A percentile compares a stretch with the other conserved stretches of the same genome.
Evolutionary conservation across 2,888 invertebrate genomes (phyloP).

Genomic region (Erannis defoliaria): DNA sequence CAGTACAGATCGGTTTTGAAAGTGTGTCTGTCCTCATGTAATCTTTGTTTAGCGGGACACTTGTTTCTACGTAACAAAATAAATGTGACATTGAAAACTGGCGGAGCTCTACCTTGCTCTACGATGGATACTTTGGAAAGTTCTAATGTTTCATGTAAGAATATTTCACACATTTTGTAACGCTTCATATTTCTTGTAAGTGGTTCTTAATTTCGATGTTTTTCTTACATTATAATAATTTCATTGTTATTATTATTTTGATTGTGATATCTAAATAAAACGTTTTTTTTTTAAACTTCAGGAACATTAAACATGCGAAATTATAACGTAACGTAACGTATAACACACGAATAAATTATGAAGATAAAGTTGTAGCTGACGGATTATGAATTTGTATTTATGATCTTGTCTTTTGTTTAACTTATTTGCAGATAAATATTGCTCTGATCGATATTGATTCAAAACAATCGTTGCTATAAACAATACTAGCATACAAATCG

Average conservation of each 20-base stretch:
- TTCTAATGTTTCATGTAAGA: constrained; percentile 63
- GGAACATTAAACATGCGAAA: constrained; percentile 4
- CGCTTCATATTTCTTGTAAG: background rate
- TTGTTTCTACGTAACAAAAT: constrained; percentile 37
- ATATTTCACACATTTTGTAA: constrained; percentile 19
- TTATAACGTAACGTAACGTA: too few species aligned
- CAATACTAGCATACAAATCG: constrained; percentile 71
- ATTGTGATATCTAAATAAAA: background rate
- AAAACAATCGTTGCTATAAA: constrained; percentile 76
- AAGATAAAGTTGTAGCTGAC: constrained; percentile 39
- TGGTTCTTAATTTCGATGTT: background rate
- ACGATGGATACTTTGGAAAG: constrained; percentile 63
- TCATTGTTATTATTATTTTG: background rate
- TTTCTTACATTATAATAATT: background rate
- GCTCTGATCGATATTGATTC: constrained; percentile 59
- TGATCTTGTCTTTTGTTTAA: constrained; percentile 65
- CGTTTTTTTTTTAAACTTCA: background rate
- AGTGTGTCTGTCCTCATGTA: constrained; percentile 42
- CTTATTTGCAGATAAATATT: constrained; percentile 61
- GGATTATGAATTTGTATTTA: constrained; percentile 17
- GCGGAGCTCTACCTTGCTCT: constrained; percentile 39
- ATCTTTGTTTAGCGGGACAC: constrained; percentile 37
- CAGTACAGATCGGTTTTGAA: constrained; percentile 39
- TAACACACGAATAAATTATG: constrained; percentile 33
- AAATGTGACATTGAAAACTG: constrained; percentile 39